phyloP scores from a whole-genome alignment of 2,113 vertebrate genomes.

The Leiothrix lutea region DNA sequence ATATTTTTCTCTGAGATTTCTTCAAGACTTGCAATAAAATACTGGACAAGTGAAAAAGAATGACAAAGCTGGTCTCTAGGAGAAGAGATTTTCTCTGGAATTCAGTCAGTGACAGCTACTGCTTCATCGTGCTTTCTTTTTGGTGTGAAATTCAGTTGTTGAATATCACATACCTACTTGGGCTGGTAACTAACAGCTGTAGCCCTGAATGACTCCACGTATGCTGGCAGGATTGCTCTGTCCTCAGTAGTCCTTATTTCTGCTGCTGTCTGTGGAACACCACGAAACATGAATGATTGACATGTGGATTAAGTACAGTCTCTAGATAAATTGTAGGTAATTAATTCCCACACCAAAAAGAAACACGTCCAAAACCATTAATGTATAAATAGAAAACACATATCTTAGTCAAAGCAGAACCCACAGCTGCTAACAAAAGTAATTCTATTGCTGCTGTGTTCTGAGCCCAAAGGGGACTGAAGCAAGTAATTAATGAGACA shows the following conservation, averaged over 20 bases:
- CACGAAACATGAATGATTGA: neutral
- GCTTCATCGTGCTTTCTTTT: neutral
- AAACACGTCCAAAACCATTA: neutral
- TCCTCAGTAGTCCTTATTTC: neutral
- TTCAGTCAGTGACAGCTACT: neutral
- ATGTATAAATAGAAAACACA: neutral
- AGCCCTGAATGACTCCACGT: neutral
- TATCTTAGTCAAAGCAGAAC: neutral
- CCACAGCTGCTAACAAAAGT: neutral
- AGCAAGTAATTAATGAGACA: constrained; percentile 18
- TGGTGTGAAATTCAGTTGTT: neutral
- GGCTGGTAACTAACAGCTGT: neutral
- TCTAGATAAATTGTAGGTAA: neutral
- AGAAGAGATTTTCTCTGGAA: neutral
- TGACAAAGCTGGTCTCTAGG: neutral
- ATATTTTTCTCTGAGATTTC: neutral
- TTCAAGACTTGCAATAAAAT: neutral
- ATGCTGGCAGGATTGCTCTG: neutral
- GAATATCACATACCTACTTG: neutral
- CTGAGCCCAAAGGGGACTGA: neutral
- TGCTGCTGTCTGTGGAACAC: neutral
- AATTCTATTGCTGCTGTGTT: neutral
- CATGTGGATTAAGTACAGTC: neutral
- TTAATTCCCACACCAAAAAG: constrained; percentile 13
- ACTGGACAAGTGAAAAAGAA: neutral